Conservation (phyloP, 92 coral and sea anemone genomes). For the Porites lobata region DNA sequence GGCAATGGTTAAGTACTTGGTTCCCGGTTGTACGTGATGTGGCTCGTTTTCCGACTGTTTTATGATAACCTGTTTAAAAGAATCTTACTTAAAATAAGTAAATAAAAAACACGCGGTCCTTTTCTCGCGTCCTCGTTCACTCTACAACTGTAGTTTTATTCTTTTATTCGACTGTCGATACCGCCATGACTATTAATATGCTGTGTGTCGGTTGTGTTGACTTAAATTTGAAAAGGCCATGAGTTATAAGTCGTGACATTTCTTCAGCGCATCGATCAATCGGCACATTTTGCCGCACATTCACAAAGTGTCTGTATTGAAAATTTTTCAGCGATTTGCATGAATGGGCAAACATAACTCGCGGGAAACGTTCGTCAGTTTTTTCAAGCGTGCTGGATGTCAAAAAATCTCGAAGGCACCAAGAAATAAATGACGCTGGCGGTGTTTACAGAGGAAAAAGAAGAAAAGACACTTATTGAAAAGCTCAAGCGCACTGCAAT, state of each 20-base stretch:
- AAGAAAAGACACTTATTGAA: constrained; percentile 9
- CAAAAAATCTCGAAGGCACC: background rate
- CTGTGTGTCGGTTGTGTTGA: constrained; percentile 62
- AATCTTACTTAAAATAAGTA: constrained; percentile 47
- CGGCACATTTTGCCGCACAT: constrained; percentile 47
- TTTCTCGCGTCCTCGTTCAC: constrained; percentile 34
- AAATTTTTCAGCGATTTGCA: background rate
- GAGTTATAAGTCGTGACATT: constrained; percentile 59
- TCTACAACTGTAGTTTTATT: constrained; percentile 48
- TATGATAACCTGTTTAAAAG: constrained; percentile 15
- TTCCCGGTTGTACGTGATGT: background rate
- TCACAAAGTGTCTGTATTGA: constrained; percentile 22
- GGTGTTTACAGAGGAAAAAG: constrained; percentile 41
- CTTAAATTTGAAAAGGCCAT: constrained; percentile 62
- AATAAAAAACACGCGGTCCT: constrained; percentile 60
- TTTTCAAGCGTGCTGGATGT: background rate
- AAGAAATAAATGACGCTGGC: constrained; percentile 28
- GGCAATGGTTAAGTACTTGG: background rate
- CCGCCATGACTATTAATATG: constrained; percentile 64
- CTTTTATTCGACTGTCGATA: constrained; percentile 64
- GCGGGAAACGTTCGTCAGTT: constrained; percentile 11
- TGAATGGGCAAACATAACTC: constrained; percentile 13
- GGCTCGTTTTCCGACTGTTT: constrained; percentile 6
- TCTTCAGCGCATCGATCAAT: constrained; percentile 49
- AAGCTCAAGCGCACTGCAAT: constrained; percentile 2